Evolutionary conservation across 92 coral and sea anemone genomes (phyloP).

Genomic region (Anthopleura xanthogrammica): DNA sequence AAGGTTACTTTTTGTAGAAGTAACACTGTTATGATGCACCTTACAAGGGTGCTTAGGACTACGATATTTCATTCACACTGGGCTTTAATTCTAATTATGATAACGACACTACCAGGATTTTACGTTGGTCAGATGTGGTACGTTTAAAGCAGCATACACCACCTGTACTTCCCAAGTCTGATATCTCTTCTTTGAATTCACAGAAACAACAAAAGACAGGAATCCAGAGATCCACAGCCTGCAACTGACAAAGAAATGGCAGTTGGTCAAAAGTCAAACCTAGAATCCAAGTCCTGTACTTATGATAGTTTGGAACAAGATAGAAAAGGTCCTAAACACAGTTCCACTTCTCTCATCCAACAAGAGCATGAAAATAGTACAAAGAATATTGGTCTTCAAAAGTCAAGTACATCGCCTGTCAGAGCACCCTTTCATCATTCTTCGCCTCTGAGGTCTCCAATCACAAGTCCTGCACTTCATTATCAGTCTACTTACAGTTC

Average conservation of each 20-base stretch:
- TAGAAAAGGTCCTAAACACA: background rate
- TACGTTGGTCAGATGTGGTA: too few relatives aligned
- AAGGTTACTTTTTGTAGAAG: too few relatives aligned
- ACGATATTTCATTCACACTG: too few relatives aligned
- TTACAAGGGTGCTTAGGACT: too few relatives aligned
- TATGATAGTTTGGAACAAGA: background rate
- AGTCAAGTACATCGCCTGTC: slow-evolving; percentile 27
- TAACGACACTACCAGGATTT: too few relatives aligned
- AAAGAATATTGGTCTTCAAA: background rate
- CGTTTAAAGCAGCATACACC: too few relatives aligned
- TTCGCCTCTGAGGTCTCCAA: slow-evolving; percentile 16
- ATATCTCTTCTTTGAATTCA: background rate
- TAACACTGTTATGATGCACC: too few relatives aligned
- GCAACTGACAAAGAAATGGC: background rate
- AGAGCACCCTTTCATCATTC: slow-evolving; percentile 26
- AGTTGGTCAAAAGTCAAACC: background rate
- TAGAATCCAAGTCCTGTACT: background rate
- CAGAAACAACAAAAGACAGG: slow-evolving; percentile 10
- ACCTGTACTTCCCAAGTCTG: too few relatives aligned
- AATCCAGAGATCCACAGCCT: slow-evolving; percentile 6
- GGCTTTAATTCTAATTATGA: too few relatives aligned
- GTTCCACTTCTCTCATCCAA: background rate
- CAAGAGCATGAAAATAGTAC: slow-evolving; percentile 12
- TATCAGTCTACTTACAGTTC: slow-evolving; percentile 22
- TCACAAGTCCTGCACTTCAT: slow-evolving; percentile 13